Percentiles rank a stretch among this genome's conserved stretches.
Evolutionary conservation across 1,140 invertebrate species (phyloP).

Genomic region (Nasonia vitripennis): DNA sequence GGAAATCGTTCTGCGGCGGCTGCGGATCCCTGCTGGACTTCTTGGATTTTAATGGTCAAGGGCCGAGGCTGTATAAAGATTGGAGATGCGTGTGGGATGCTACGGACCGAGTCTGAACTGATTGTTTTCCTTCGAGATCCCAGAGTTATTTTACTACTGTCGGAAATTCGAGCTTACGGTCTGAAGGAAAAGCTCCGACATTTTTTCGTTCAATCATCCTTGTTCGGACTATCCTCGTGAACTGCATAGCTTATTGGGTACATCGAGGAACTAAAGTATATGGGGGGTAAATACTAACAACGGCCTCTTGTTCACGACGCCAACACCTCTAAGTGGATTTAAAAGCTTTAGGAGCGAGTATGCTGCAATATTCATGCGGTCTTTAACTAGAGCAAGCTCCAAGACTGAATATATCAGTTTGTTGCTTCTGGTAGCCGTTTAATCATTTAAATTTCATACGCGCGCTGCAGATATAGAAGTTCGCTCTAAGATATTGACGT

Average conservation of each 20-base stretch:
- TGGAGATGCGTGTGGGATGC: neutral
- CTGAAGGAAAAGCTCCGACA: neutral
- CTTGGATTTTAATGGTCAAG: constrained; percentile 29
- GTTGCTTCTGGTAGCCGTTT: neutral
- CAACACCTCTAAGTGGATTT: neutral
- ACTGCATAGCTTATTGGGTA: too few species aligned
- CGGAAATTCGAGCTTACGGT: neutral
- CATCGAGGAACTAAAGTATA: too few species aligned
- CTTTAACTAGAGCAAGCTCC: neutral
- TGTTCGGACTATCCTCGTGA: neutral
- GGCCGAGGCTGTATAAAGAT: constrained; percentile 2
- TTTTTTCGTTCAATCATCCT: neutral
- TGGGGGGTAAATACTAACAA: too few species aligned
- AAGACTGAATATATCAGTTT: neutral
- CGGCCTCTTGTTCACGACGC: too few species aligned
- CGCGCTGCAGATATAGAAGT: neutral
- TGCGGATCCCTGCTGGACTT: neutral
- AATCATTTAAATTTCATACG: neutral
- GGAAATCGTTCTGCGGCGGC: constrained; percentile 30
- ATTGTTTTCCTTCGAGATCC: neutral
- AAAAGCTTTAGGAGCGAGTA: too few species aligned
- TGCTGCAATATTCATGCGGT: too few species aligned
- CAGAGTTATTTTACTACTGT: neutral
- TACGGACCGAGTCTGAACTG: neutral
- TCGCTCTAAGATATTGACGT: neutral